Percentiles rank a stretch among this genome's conserved stretches.
Evolutionary conservation across 2,888 invertebrate genomes (phyloP).

Genomic region (Penaeus monodon): DNA sequence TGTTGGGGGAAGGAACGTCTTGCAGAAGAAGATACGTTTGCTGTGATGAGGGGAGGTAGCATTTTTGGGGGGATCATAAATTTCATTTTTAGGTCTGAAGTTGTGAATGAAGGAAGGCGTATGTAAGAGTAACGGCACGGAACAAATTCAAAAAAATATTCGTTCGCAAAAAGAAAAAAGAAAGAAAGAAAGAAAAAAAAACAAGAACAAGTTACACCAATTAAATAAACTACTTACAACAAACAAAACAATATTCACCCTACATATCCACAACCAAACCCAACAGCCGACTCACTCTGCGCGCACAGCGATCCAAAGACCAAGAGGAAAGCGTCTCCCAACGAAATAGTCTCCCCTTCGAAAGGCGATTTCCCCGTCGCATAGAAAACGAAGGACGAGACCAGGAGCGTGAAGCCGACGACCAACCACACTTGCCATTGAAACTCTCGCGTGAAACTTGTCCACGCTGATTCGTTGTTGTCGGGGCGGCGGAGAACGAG

Average conservation of each 20-base stretch:
- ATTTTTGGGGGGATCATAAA: too few species aligned
- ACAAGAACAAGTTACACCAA: too few species aligned
- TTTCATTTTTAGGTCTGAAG: too few species aligned
- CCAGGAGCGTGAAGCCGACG: conserved; percentile 1
- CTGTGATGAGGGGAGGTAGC: too few species aligned
- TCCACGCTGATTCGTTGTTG: conserved; percentile 6
- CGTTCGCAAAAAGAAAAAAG: not conserved
- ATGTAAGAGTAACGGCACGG: too few species aligned
- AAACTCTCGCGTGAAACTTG: conserved; percentile 19
- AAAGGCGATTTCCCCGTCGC: conserved; percentile 1
- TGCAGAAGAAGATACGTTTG: too few species aligned
- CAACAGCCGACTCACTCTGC: not conserved
- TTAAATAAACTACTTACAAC: too few species aligned
- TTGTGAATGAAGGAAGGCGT: too few species aligned
- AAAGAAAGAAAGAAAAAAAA: not conserved
- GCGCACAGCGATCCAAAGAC: conserved; percentile 5
- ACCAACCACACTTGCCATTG: conserved; percentile 10
- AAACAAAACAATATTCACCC: too few species aligned
- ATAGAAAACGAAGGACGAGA: not conserved
- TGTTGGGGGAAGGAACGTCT: too few species aligned
- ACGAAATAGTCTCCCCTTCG: not conserved
- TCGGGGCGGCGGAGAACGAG: conserved; percentile 5
- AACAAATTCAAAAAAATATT: too few species aligned
- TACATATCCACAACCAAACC: too few species aligned
- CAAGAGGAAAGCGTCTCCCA: conserved; percentile 27